These are phyloP conservation scores for Myotis davidii DNA, from an alignment of 2,113 vertebrate species.

Conservation along the genomic window DNA sequence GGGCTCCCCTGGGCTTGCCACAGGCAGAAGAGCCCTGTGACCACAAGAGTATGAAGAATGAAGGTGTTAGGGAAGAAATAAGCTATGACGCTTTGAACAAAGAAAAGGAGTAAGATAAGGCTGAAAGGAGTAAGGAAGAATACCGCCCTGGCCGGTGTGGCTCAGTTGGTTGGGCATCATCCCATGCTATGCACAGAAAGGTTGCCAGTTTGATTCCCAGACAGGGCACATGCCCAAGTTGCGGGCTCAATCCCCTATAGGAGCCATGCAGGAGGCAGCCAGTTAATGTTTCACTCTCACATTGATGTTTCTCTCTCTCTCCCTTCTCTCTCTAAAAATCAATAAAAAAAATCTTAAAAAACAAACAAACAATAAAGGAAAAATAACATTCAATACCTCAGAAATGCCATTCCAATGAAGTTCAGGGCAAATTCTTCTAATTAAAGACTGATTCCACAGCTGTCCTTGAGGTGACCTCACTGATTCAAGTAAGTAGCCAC, in stretches of 20 bases:
- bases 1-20: not conserved
- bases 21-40: not conserved
- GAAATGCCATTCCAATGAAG: conserved; percentile 45
- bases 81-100: not conserved
- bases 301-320: not conserved
- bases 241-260: not conserved
- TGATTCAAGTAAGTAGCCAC: conserved; percentile 69
- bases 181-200: not conserved
- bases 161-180: not conserved
- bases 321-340: not conserved
- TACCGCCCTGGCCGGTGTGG: not conserved
- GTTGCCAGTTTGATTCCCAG: not conserved
- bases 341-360: not conserved
- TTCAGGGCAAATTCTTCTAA: conserved; percentile 47
- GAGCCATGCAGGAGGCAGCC: not conserved
- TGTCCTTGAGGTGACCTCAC: conserved; percentile 59
- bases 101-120: not conserved
- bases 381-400: not conserved
- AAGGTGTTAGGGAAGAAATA: not conserved
- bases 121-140: not conserved
- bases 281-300: not conserved
- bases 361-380: not conserved
- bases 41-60: not conserved
- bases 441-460: conserved; percentile 48
- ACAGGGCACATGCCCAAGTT: not conserved